Evolutionary conservation across 2,113 vertebrate genomes (phyloP), one percentile per base, ranked within the genome.

Genomic region (Neodontobutis hainanensis): DNA sequence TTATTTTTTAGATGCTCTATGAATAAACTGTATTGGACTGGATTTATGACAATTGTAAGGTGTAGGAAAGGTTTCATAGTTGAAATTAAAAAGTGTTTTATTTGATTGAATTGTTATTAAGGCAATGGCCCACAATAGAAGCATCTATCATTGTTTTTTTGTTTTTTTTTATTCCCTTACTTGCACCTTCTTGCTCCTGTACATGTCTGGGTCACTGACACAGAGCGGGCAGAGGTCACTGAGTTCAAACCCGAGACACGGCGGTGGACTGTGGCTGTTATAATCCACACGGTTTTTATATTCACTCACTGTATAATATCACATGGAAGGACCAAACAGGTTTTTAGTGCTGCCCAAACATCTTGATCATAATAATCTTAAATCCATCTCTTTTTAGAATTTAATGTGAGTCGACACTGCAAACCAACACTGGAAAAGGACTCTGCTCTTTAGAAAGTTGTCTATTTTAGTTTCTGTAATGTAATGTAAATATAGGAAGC

Each of bases 71-170:
- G 19, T 2, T 27, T 27, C 1, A 27, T 27, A 27, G 1, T 27
- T 27, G 19, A 27, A 1, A 27, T 27, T 27, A 27, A 27, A n/a
- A 27, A 3, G 19, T 27, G 19, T 3, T 27, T 27, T 27, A 27
- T 27, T 27, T 27, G 19, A 19, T 47, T 66, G 64, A 70, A 70
- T 87, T 84, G 81, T 82, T 66, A 64, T 80, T 80, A 75, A 81
- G 83, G 78, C 65, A 75, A 83, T 65, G 73, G 78, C 83, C 81
- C 61, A 56, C 56, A 65, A 71, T 77, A 75, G 61, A 69, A 77
- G 53, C 34, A 57, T 51, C 62, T 69, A 59, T 65, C 36, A 56
- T 55, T 72, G 71, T 77, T 27, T 27, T 27, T 27, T 27, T n/a
- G n/a, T n/a, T n/a, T n/a, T n/a, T n/a, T n/a, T n/a, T n/a, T n/a